These are phyloP conservation scores for Deilephila elpenor DNA, from an alignment of 2,888 invertebrate genomes.

Conservation along the genomic window DNA sequence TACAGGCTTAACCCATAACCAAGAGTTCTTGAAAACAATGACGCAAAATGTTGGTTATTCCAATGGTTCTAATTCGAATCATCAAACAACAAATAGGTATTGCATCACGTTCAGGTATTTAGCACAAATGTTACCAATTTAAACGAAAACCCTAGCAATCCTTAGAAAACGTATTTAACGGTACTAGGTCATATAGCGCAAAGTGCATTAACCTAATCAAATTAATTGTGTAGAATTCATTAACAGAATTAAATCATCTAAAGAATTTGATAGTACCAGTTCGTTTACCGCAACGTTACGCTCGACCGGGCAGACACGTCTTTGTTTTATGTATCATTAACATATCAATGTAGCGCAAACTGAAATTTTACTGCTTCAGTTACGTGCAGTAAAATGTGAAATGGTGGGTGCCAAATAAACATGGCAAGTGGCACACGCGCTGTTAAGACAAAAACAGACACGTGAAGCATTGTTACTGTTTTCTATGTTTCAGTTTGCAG, in stretches of 20 bases:
- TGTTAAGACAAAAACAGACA: not conserved
- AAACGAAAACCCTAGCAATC: not conserved
- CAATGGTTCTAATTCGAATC: slow-evolving; percentile 15
- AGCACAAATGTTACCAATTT: not conserved
- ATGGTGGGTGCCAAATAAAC: not conserved
- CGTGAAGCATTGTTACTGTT: slow-evolving; percentile 9
- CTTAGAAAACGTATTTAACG: not conserved
- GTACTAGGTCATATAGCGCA: not conserved
- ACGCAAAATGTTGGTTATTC: slow-evolving; percentile 22
- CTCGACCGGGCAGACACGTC: slow-evolving; percentile 9
- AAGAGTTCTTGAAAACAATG: slow-evolving; percentile 24
- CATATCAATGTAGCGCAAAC: slow-evolving; percentile 19
- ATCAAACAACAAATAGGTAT: slow-evolving; percentile 2
- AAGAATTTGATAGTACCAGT: not conserved
- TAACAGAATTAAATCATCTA: slow-evolving; percentile 20
- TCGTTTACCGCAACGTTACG: slow-evolving; percentile 26
- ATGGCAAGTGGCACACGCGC: not conserved
- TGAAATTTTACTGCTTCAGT: not conserved
- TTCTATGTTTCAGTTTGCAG: slow-evolving; percentile 14
- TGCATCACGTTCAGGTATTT: not conserved
- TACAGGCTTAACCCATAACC: slow-evolving; percentile 18
- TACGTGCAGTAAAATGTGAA: not conserved
- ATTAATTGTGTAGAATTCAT: slow-evolving; percentile 19
- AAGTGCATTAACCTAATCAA: slow-evolving; percentile 18
- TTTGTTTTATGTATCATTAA: slow-evolving; percentile 2